Conservation (phyloP, 1,140 invertebrate species). For the Caerostris darwini region DNA sequence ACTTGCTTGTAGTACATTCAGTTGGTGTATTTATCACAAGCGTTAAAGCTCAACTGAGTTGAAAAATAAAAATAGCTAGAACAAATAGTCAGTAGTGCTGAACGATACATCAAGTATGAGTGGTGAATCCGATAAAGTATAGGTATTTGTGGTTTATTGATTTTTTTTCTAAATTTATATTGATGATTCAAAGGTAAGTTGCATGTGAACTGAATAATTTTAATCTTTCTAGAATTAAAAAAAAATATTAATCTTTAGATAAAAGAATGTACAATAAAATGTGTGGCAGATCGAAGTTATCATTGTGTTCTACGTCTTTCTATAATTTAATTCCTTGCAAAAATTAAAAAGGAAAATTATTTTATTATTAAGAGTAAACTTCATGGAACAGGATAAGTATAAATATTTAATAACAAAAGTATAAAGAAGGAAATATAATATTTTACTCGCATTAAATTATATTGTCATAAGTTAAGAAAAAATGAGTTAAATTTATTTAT, state of each 20-base stretch:
- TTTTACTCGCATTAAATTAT: too few relatives aligned
- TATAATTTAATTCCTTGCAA: too few relatives aligned
- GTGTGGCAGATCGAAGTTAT: slow-evolving; percentile 24
- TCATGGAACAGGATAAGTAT: background rate
- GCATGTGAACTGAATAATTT: slow-evolving; percentile 24
- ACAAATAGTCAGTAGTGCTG: slow-evolving; percentile 4
- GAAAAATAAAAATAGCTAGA: background rate
- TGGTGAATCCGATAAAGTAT: background rate
- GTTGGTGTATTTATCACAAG: background rate
- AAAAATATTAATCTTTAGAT: background rate
- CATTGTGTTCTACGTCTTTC: background rate
- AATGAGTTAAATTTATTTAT: too few relatives aligned
- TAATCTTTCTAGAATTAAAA: background rate
- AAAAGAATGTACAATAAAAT: background rate
- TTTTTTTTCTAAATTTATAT: slow-evolving; percentile 25
- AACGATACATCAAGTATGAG: slow-evolving; percentile 1
- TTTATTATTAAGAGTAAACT: background rate
- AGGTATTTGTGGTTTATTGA: slow-evolving; percentile 29
- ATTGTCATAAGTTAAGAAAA: too few relatives aligned
- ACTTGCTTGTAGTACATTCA: background rate
- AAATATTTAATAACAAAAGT: background rate
- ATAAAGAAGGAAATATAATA: background rate
- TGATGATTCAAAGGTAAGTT: slow-evolving; percentile 18
- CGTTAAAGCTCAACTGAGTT: background rate
- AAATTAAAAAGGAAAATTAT: too few relatives aligned